A percentile compares a stretch with the other conserved stretches of the same genome.
These are phyloP conservation scores for Eurypyga helias DNA, from an alignment of 2,113 vertebrate genomes.

Conservation along the genomic window DNA sequence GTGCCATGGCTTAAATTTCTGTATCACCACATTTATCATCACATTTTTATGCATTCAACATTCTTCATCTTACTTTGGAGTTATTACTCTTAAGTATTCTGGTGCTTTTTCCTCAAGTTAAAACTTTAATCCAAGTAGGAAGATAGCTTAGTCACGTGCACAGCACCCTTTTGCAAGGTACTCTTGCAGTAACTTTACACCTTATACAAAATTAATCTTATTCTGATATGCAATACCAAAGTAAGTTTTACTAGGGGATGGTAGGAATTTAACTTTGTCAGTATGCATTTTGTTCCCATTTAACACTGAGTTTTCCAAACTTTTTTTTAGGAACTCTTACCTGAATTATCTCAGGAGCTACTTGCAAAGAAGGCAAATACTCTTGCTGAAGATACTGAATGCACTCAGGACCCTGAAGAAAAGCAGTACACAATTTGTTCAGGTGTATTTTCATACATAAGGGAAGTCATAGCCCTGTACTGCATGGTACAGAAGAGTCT, in stretches of 20 bases:
- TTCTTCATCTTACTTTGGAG: neutral
- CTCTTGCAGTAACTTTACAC: neutral
- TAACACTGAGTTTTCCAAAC: neutral
- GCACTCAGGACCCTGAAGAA: conserved; percentile 90
- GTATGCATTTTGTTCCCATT: neutral
- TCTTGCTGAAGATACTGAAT: conserved; percentile 96
- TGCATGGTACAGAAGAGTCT: neutral
- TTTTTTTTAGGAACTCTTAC: conserved; percentile 70
- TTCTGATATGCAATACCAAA: neutral
- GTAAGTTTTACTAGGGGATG: neutral
- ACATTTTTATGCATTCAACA: neutral
- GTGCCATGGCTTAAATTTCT: neutral
- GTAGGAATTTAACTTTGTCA: neutral
- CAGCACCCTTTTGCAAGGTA: neutral
- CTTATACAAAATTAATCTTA: neutral
- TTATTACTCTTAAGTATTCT: neutral
- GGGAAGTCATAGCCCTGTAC: neutral
- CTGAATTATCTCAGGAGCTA: conserved; percentile 94
- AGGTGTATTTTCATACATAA: neutral
- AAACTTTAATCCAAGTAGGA: neutral
- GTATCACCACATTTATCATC: no score
- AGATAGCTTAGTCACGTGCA: neutral
- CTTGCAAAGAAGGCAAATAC: conserved; percentile 93
- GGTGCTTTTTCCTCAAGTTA: neutral
- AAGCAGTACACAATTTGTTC: neutral